Evolutionary conservation across 2,888 invertebrate genomes (phyloP), one percentile per base, ranked within the genome.

Genomic region (Clunio marinus): DNA sequence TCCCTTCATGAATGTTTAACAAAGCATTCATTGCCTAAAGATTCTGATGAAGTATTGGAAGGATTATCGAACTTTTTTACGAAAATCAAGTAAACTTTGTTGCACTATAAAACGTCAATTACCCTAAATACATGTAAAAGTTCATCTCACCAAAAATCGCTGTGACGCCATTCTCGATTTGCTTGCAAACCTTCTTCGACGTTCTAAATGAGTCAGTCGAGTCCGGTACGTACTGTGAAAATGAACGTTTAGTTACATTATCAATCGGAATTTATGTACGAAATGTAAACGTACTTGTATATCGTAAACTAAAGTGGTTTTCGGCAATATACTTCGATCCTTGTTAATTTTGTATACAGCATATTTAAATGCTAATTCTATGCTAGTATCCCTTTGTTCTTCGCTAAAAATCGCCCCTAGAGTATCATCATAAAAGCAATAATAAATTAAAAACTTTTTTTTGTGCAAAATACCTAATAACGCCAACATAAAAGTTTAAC

Each of bases 341-440:
- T 93, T 91, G 81, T 96, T 96, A 75, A 96, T 91, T 72, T 91
- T 86, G 80, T 95, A 93, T 13, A 96, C 92, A 5, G 96, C 95
- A 81, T 94, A 95, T 75, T 94, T 94, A 81, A 96, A 96, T 1
- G 96, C 94, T 72, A 93, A 81, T 78, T 95, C 94, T 0, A 90
- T 86, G 71, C 90, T 90, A 72, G 89, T 91, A 72, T 92, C 91
- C 71, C 89, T 88, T 71, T 91, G 88, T 74, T 96, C 93, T 75
- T 93, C 93, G 0, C 91, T 91, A 79, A 96, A 95, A 72, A 96
- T 89, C 51, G 94, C 95, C 75, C 94, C 95, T 95, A n/a, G n/a
- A n/a, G n/a, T n/a, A n/a, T n/a, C n/a, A n/a, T n/a, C n/a, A n/a
- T n/a, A n/a, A n/a, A n/a, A n/a, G n/a, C n/a, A n/a, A n/a, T n/a